Percentiles rank a stretch among this genome's conserved stretches.
These are phyloP conservation scores for Upupa epops DNA, from an alignment of 2,113 vertebrate species.

Conservation along the genomic window DNA sequence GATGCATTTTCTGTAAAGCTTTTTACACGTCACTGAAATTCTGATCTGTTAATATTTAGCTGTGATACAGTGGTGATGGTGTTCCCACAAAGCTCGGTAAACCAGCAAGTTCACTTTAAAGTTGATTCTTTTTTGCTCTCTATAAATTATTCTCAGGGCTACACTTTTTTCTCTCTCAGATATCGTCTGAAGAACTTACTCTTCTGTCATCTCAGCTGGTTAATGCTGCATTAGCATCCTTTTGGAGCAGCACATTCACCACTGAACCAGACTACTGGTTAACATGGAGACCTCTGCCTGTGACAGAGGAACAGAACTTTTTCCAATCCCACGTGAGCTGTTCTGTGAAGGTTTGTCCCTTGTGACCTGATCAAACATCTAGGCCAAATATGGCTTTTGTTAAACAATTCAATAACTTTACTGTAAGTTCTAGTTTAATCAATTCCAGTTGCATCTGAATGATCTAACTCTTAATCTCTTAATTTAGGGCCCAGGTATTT, in stretches of 20 bases:
- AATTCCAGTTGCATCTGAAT: background rate
- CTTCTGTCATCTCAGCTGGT: slow-evolving; percentile 86
- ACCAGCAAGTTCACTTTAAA: background rate
- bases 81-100: background rate
- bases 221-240: slow-evolving; percentile 78
- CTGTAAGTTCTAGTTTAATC: background rate
- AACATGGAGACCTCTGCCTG: slow-evolving; percentile 78
- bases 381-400: background rate
- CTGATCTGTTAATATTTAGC: background rate
- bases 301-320: slow-evolving; percentile 31
- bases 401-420: background rate
- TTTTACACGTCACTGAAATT: background rate
- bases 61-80: background rate
- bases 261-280: slow-evolving; percentile 89
- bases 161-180: slow-evolving; percentile 30
- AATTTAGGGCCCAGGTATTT: slow-evolving; percentile 86
- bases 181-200: slow-evolving; percentile 80
- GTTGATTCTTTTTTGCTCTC: background rate
- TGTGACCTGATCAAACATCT: background rate
- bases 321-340: slow-evolving; percentile 33
- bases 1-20: background rate
- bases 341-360: slow-evolving; percentile 75
- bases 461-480: slow-evolving; percentile 55
- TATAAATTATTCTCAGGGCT: background rate
- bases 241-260: slow-evolving; percentile 89